Conservation (phyloP, 2,113 vertebrate genomes). For the Pachypanchax playfairii region DNA sequence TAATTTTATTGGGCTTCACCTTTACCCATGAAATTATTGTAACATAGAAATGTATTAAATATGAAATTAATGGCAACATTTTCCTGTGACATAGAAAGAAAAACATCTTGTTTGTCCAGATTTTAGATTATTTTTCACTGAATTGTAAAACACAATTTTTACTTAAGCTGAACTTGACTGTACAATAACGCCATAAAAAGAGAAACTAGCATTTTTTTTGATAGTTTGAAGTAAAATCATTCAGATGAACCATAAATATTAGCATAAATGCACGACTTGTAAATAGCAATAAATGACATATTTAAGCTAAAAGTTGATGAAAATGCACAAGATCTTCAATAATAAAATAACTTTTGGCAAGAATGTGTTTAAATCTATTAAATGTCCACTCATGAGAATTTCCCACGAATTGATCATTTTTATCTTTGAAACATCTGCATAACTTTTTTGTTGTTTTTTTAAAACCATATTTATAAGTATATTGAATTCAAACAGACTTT, state of each 20-base stretch:
- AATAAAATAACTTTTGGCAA: slow-evolving; percentile 77
- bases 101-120: slow-evolving; percentile 42
- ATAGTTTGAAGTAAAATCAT: slow-evolving; percentile 16
- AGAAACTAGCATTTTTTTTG: slow-evolving; percentile 36
- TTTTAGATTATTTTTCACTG: slow-evolving; percentile 48
- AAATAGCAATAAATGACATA: slow-evolving; percentile 71
- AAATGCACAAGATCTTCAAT: slow-evolving; percentile 53
- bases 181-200: slow-evolving; percentile 44
- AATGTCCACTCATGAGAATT: no score
- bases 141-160: slow-evolving; percentile 38
- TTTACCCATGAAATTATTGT: slow-evolving; percentile 51
- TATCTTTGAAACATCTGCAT: no score
- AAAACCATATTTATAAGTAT: no score
- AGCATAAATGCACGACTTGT: slow-evolving; percentile 57
- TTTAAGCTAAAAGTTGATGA: slow-evolving; percentile 60
- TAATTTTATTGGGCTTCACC: slow-evolving; percentile 37
- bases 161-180: slow-evolving; percentile 47
- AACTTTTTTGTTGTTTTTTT: no score
- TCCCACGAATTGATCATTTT: no score
- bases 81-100: slow-evolving; percentile 52
- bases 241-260: slow-evolving; percentile 24
- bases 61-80: slow-evolving; percentile 50
- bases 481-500: no score
- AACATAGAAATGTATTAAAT: slow-evolving; percentile 74
- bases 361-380: slow-evolving; percentile 5